Evolutionary conservation across 2,113 vertebrate genomes (phyloP), one percentile per base, ranked within the genome.

Genomic region (Alethe diademata): DNA sequence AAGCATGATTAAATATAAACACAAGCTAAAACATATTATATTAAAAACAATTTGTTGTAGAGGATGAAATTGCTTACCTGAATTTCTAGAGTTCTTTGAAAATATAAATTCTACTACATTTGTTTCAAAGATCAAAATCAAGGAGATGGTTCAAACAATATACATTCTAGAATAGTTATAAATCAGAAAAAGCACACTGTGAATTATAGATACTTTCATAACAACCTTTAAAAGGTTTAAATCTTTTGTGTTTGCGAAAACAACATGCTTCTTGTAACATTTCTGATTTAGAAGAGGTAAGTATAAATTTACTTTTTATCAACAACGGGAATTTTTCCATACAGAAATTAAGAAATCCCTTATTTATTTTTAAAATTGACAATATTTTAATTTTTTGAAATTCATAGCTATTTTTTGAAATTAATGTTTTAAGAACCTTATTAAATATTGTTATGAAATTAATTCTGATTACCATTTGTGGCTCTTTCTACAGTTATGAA

Each of bases 251-350:
- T 86, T 76, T 11, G 5, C 31, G 14, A 72, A 75, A 83, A 33
- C 23, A 74, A 61, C 11, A 36, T 62, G 31, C 28, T 86, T 29
- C 35, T 92, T 75, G 12, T 66, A 66, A 47, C 5, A 45, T 45
- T 90, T 73, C 35, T 57, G 23, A 47, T 78, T 81, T 42, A 45
- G 28, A 74, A 74, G 12, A 43, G 14, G 5, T 71, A 69, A 78
- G 3, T 23, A 35, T 20, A 20, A 14, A 47, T 69, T 69, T 80
- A 57, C 11, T 71, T 90, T 86, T 66, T 57, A 36, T 62, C 42
- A 65, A 11, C 7, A 86, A 40, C 0, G 0, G 19, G 42, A 18
- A 19, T n/a, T 91, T 82, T 31, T 14, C 24, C 31, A 24, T 5
- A n/a, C 14, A 78, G 16, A 87, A 92, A 69, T 65, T 29, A 53